Evolutionary conservation across 1,140 invertebrate genomes (phyloP).

Genomic region (Bathynomus jamesi): DNA sequence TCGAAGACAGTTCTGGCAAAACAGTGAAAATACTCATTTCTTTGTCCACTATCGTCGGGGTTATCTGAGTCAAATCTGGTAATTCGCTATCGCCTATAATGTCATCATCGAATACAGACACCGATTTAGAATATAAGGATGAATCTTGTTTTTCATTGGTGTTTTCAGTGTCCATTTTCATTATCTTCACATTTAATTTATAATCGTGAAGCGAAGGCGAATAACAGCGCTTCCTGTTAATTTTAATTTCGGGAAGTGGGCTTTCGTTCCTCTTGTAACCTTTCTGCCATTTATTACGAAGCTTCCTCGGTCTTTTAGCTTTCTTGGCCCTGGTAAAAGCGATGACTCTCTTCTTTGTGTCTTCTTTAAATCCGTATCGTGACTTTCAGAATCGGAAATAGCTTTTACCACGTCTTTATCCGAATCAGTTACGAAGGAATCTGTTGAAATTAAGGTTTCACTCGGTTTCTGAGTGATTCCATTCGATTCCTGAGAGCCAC

Average conservation of each 20-base stretch:
- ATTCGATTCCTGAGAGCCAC: not conserved
- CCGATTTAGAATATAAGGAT: not conserved
- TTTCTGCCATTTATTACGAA: slow-evolving; percentile 1
- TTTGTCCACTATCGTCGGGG: slow-evolving; percentile 21
- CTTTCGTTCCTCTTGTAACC: slow-evolving; percentile 1
- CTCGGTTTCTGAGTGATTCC: not conserved
- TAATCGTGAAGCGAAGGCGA: not conserved
- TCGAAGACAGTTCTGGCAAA: slow-evolving; percentile 24
- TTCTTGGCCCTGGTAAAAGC: not conserved
- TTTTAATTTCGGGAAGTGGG: not conserved
- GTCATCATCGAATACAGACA: slow-evolving; percentile 17
- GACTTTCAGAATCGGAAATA: not conserved
- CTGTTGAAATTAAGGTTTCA: not conserved
- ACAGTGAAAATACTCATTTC: slow-evolving; percentile 8
- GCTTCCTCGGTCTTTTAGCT: not conserved
- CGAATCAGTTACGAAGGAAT: not conserved
- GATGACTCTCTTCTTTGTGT: not conserved
- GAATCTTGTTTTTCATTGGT: not conserved
- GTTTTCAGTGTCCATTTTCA: not conserved
- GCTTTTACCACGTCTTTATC: not conserved
- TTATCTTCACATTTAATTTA: not conserved
- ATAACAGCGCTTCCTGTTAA: not conserved
- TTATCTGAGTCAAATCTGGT: slow-evolving; percentile 31
- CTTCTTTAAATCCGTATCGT: not conserved
- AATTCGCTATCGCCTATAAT: slow-evolving; percentile 18